phyloP scores from a whole-genome alignment of 64 coral and sea anemone genomes.

The Catalaphyllia jardinei region DNA sequence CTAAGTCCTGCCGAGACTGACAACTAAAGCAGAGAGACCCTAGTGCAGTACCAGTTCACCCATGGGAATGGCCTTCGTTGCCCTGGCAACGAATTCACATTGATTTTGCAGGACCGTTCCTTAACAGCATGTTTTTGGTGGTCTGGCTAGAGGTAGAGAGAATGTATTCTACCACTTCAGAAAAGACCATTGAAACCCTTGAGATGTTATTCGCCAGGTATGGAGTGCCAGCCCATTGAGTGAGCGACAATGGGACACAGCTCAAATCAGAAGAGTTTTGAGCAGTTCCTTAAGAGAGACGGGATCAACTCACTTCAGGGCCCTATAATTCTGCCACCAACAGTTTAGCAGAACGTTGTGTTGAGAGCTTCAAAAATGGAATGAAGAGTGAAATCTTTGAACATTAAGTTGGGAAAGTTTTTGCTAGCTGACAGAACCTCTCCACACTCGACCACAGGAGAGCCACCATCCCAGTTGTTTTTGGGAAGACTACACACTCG shows the following conservation, averaged over 20 bases:
- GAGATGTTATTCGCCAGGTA: neutral
- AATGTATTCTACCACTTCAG: neutral
- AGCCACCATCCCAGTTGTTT: no score
- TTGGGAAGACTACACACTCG: no score
- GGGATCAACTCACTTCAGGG: no score
- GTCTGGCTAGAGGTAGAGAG: constrained; percentile 26
- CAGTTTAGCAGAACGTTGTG: no score
- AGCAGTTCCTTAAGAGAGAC: no score
- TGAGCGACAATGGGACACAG: neutral
- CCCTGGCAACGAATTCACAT: constrained; percentile 9
- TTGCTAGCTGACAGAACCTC: no score
- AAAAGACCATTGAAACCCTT: neutral
- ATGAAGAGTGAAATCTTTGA: no score
- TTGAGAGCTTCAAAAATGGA: no score
- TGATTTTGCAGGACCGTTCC: constrained; percentile 28
- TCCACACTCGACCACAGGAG: no score
- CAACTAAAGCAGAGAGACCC: neutral
- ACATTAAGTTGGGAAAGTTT: no score
- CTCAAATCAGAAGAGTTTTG: no score
- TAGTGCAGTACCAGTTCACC: neutral
- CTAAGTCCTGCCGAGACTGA: neutral
- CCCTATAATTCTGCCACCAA: no score
- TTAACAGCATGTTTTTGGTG: neutral
- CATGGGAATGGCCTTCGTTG: neutral
- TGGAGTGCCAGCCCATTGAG: constrained; percentile 26